Base-by-base conservation (phyloP, 2,797 vertebrate species). In the Poecilia picta region DNA sequence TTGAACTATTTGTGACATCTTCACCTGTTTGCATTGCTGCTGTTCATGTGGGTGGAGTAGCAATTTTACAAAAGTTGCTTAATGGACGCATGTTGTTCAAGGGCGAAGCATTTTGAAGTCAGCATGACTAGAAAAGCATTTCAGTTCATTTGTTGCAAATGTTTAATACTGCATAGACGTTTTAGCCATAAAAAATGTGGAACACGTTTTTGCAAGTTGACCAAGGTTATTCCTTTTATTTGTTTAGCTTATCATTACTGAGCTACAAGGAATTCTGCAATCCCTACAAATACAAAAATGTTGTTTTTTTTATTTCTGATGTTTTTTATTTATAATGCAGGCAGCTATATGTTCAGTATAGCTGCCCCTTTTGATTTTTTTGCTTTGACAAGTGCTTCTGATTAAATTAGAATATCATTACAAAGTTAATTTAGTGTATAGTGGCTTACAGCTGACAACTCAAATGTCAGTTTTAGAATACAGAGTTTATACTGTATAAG, bases 1-100 rank as follows among this genome's bases (percentile, higher is more conserved):
- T 62, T 47, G 4, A 55, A 79, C 57, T 70, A 43, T 76, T 80
- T 75, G 55, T 81, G 51, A 78, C 73, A 49, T 76, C 73, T 49
- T 36, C 68, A 45, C 25, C 66, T 25, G 66, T 13, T 13, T 70
- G 12, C 25, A 43, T 45, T 45, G 5, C 15, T 25, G 8, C 20
- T 66, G 18, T 66, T 39, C 5, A 13, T 28, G 23, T 70, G 36
- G 23, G 66, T 70, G 12, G 39, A 70, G 39, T 43, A 1, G 11
- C 1, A 12, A 25, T 43, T 25, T n/a, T 70, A 25, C 66, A 43
- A 70, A 36, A 64, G 8, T 36, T 6, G 1, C 59, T 5, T 33
- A 18, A 28, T 68, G 64, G 18, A 5, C 18, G n/a, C 36, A 5
- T 68, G 8, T 68, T 36, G 16, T 33, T 70, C 66, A 36, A 64